Evolutionary conservation across 2,888 invertebrate species (phyloP).

Genomic region (Epinotia demarniana): DNA sequence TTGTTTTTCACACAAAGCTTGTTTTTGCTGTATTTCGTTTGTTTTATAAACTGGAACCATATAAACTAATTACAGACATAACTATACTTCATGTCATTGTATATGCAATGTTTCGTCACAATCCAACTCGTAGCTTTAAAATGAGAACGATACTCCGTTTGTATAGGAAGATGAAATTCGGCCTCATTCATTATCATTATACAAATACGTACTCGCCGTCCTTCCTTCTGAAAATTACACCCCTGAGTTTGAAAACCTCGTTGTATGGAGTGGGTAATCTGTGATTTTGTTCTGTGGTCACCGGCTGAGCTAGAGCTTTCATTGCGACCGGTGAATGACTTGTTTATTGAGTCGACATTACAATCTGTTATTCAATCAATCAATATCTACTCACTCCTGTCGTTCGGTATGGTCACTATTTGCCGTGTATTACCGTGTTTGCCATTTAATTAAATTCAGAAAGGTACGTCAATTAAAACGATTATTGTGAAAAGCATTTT

Average conservation of each 20-base stretch:
- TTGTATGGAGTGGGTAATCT: constrained; percentile 1
- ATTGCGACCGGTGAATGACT: constrained; percentile 73
- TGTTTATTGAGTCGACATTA: constrained; percentile 74
- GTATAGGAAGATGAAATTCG: too few species aligned
- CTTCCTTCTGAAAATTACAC: too few species aligned
- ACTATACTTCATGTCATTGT: too few species aligned
- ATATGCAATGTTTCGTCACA: too few species aligned
- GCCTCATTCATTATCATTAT: too few species aligned
- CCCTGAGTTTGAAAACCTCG: background rate
- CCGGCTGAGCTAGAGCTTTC: constrained; percentile 56
- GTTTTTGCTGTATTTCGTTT: too few species aligned
- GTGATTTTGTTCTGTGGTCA: constrained; percentile 50
- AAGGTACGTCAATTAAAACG: background rate
- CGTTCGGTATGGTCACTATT: constrained; percentile 7
- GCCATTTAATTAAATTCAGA: background rate
- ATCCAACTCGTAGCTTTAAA: too few species aligned
- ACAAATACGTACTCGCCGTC: too few species aligned
- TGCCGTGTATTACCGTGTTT: constrained; percentile 1
- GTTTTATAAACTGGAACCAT: too few species aligned
- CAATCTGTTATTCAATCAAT: constrained; percentile 64
- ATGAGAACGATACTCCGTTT: too few species aligned
- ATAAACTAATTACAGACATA: too few species aligned
- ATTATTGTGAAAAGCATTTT: background rate
- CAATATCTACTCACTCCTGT: constrained; percentile 16
- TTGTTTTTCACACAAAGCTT: too few species aligned